Conservation (phyloP, 2,797 vertebrate genomes). For the Bucorvus abyssinicus region DNA sequence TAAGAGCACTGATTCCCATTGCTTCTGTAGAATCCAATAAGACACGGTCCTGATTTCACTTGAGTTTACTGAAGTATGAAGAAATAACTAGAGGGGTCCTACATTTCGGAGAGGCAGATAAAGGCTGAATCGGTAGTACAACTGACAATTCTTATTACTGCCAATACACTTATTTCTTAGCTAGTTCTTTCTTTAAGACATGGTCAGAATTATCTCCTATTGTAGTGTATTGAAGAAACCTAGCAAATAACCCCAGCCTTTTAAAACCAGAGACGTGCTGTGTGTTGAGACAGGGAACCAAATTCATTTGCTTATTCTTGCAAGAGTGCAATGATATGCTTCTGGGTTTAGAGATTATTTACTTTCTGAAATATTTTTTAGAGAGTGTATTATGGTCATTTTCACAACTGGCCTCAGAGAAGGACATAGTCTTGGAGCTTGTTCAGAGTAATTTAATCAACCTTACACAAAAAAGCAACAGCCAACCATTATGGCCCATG, state of each 20-base stretch:
- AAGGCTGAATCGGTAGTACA: not conserved
- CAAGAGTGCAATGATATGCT: not conserved
- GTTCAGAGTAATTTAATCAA: slow-evolving; percentile 62
- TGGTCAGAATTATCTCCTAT: not conserved
- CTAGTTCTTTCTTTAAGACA: not conserved
- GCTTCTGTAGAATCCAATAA: not conserved
- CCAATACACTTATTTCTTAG: not conserved
- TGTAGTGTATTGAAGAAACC: not conserved
- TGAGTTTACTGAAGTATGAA: not conserved
- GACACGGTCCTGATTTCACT: not conserved
- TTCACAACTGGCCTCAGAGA: slow-evolving; percentile 54
- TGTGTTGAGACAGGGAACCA: not conserved
- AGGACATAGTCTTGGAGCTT: slow-evolving; percentile 34
- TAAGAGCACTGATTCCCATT: not conserved
- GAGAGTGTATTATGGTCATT: slow-evolving; percentile 6
- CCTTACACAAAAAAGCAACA: slow-evolving; percentile 53
- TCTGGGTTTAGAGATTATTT: slow-evolving; percentile 43
- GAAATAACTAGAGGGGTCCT: not conserved
- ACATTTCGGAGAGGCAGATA: not conserved
- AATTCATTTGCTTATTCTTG: slow-evolving; percentile 30
- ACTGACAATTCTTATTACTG: not conserved
- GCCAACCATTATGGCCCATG: slow-evolving; percentile 45
- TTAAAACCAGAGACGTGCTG: not conserved
- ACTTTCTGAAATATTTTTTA: slow-evolving; percentile 43
- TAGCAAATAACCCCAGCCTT: not conserved